Evolutionary conservation across 2,113 vertebrate genomes (phyloP).

Genomic region (Regulus satrapa): DNA sequence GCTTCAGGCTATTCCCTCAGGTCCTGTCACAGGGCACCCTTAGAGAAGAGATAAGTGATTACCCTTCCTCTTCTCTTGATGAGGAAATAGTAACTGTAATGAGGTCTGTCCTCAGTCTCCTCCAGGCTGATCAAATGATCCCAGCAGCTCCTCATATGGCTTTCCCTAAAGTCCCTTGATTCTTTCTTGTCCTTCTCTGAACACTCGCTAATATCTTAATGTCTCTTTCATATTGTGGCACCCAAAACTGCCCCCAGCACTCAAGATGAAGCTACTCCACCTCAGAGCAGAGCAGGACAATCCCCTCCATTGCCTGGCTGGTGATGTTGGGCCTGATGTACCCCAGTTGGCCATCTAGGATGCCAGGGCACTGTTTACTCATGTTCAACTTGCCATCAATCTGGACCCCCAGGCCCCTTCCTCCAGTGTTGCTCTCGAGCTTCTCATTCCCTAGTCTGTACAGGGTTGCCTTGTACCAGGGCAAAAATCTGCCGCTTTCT

Average conservation of each 20-base stretch:
- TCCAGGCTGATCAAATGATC: not conserved
- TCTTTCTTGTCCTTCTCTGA: not conserved
- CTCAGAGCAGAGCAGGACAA: not conserved
- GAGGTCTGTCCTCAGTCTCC: not conserved
- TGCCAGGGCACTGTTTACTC: not conserved
- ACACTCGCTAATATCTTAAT: not conserved
- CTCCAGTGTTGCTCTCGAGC: not conserved
- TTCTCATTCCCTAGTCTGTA: not conserved
- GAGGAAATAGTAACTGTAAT: not conserved
- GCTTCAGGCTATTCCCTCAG: not conserved
- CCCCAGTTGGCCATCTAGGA: not conserved
- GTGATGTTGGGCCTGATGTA: not conserved
- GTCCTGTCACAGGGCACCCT: not conserved
- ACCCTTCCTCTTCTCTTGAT: rapidly evolving
- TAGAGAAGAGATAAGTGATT: not conserved
- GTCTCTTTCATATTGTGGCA: not conserved
- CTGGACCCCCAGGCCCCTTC: not conserved
- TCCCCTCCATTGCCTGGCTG: rapidly evolving
- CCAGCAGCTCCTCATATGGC: not conserved
- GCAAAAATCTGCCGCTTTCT: not conserved
- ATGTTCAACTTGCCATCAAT: not conserved
- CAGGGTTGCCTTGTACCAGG: not conserved
- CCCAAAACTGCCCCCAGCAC: rapidly evolving
- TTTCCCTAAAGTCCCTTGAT: not conserved
- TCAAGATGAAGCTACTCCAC: rapidly evolving